Evolutionary conservation across 2,113 vertebrate species (phyloP).

Genomic region (Crotalus horridus): DNA sequence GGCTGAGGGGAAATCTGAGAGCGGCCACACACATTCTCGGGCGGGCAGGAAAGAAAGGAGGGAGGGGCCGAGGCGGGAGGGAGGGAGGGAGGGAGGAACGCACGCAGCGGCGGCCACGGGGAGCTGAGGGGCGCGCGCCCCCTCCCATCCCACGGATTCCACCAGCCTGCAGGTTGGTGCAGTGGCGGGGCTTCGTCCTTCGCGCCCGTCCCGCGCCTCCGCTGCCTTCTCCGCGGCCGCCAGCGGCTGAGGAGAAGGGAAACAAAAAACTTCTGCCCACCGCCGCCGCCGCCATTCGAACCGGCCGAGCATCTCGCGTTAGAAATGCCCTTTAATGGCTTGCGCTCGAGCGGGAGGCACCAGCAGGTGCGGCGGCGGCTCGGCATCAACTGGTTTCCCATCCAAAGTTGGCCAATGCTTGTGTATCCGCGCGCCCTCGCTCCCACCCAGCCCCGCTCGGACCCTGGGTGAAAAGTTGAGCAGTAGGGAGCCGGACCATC

Average conservation of each 20-base stretch:
- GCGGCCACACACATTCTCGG: neutral
- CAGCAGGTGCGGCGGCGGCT: neutral
- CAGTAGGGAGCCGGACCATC: neutral
- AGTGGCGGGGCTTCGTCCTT: conserved; percentile 54
- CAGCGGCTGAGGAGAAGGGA: neutral
- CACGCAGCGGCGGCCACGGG: conserved; percentile 20
- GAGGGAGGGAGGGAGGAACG: neutral
- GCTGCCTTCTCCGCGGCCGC: conserved; percentile 20
- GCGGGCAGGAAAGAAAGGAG: neutral
- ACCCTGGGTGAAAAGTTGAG: neutral
- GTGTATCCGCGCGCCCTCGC: neutral
- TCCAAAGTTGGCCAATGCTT: neutral
- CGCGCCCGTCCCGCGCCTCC: neutral
- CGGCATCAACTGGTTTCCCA: neutral
- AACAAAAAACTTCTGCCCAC: neutral
- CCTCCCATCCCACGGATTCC: conserved; percentile 37
- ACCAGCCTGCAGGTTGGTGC: conserved; percentile 68
- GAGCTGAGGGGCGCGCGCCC: conserved; percentile 35
- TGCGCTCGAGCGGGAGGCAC: neutral
- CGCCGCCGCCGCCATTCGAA: neutral
- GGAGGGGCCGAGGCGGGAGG: neutral
- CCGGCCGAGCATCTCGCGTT: neutral
- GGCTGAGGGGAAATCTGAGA: neutral
- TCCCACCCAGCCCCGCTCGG: neutral
- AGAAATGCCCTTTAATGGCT: neutral